Evolutionary conservation across 1,140 invertebrate genomes (phyloP).

Genomic region (Penaeus indicus): DNA sequence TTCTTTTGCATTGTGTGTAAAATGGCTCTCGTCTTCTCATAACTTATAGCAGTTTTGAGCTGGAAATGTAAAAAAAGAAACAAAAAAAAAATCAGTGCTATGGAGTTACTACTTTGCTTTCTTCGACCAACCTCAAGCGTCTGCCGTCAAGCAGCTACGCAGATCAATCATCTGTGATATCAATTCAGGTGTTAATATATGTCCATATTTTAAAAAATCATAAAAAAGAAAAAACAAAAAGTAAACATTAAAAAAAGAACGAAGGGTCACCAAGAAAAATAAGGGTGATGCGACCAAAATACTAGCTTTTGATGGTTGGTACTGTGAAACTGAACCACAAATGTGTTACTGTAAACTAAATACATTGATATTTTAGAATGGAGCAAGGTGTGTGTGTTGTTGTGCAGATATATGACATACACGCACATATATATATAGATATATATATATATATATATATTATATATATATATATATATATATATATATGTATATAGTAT

Average conservation of each 20-base stretch:
- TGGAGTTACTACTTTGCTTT: slow-evolving; percentile 8
- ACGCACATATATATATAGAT: slow-evolving; percentile 10
- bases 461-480: neutral
- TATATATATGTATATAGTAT: neutral
- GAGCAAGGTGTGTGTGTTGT: slow-evolving; percentile 1
- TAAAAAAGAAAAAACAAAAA: slow-evolving; percentile 50
- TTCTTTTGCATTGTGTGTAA: slow-evolving; percentile 7
- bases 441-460: slow-evolving; percentile 31
- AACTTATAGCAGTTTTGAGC: slow-evolving; percentile 30
- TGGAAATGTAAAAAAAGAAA: slow-evolving; percentile 38
- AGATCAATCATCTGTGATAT: slow-evolving; percentile 63
- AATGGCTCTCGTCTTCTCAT: slow-evolving; percentile 3
- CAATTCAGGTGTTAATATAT: slow-evolving; percentile 59
- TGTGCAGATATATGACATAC: neutral
- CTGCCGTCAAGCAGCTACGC: slow-evolving; percentile 55
- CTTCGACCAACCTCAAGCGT: slow-evolving; percentile 50
- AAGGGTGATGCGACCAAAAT: slow-evolving; percentile 12
- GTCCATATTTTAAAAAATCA: slow-evolving; percentile 50
- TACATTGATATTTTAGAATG: slow-evolving; percentile 54
- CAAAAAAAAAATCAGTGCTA: slow-evolving; percentile 45
- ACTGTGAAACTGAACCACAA: slow-evolving; percentile 60
- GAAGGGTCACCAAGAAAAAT: slow-evolving; percentile 23
- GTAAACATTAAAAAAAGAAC: slow-evolving; percentile 36
- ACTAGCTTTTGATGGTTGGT: slow-evolving; percentile 59
- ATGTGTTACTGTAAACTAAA: slow-evolving; percentile 49